Conservation (phyloP, 1,140 invertebrate genomes). For the Euwallacea fornicatus region DNA sequence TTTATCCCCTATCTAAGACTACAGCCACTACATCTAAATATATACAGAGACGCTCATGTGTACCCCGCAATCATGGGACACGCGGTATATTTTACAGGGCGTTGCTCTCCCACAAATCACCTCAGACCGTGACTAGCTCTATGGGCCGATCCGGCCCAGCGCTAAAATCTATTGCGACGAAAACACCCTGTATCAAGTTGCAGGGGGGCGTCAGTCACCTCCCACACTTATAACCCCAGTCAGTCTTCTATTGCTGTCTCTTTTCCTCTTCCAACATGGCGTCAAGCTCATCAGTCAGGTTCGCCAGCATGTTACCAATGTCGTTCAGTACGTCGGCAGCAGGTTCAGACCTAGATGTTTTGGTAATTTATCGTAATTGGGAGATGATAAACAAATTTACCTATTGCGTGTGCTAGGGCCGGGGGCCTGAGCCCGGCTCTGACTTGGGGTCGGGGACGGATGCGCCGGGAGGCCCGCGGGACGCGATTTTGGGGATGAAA, state of each 20-base stretch:
- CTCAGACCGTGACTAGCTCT: no score
- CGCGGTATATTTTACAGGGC: no score
- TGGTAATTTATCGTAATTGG: constrained; percentile 3
- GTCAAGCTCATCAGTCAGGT: constrained; percentile 90
- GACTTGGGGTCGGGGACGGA: constrained; percentile 50
- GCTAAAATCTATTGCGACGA: no score
- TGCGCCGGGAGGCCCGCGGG: constrained; percentile 55
- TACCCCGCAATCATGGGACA: no score
- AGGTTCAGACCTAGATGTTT: constrained; percentile 62
- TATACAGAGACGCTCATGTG: no score
- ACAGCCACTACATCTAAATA: no score
- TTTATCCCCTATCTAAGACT: no score
- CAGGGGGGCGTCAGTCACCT: no score
- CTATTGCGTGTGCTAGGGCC: constrained; percentile 39
- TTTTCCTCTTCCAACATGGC: constrained; percentile 93
- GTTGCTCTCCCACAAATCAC: no score
- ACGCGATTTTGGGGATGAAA: constrained; percentile 54
- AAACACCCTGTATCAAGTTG: no score
- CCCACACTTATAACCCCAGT: background rate
- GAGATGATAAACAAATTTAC: constrained; percentile 21
- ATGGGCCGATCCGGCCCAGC: no score
- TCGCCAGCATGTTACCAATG: constrained; percentile 95
- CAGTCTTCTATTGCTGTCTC: constrained; percentile 57
- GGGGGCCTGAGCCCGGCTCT: constrained; percentile 11
- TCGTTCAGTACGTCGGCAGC: constrained; percentile 92